phyloP scores from a whole-genome alignment of 2,888 invertebrate genomes.

The Parnassius mnemosyne region DNA sequence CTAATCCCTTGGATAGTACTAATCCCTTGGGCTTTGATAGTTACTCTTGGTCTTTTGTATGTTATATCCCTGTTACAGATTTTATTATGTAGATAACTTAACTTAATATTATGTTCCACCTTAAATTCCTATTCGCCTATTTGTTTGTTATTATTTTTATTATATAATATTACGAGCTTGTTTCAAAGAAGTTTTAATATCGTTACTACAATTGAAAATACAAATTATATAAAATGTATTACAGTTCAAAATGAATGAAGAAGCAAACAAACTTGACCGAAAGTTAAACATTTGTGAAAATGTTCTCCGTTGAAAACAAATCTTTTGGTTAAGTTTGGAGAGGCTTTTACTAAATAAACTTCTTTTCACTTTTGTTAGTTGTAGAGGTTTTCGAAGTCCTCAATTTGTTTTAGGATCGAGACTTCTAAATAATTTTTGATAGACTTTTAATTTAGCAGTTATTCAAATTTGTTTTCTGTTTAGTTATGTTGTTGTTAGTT shows the following conservation, averaged over 20 bases:
- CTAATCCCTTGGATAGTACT: too few relatives aligned
- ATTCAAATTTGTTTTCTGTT: neutral
- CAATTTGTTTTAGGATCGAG: slow-evolving; percentile 24
- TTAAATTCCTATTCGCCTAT: neutral
- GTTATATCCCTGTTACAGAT: too few relatives aligned
- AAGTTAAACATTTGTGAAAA: slow-evolving; percentile 26
- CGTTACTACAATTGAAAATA: neutral
- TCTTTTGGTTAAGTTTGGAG: slow-evolving; percentile 25
- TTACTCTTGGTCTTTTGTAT: too few relatives aligned
- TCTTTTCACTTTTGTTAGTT: slow-evolving; percentile 23
- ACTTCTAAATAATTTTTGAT: slow-evolving; percentile 10
- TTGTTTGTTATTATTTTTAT: neutral
- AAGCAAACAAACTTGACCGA: slow-evolving; percentile 23
- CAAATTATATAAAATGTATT: slow-evolving; percentile 28
- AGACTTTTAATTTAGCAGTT: neutral
- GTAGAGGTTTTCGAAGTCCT: slow-evolving; percentile 22
- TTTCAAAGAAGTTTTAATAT: too few relatives aligned
- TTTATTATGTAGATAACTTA: too few relatives aligned
- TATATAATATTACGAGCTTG: too few relatives aligned
- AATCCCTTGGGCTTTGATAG: too few relatives aligned
- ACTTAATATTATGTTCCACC: neutral
- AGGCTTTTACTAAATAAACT: slow-evolving; percentile 26
- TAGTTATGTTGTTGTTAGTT: neutral
- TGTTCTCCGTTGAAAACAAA: slow-evolving; percentile 21
- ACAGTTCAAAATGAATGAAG: slow-evolving; percentile 19